Evolutionary conservation across 2,797 vertebrate species (phyloP).

Genomic region (Falco biarmicus): DNA sequence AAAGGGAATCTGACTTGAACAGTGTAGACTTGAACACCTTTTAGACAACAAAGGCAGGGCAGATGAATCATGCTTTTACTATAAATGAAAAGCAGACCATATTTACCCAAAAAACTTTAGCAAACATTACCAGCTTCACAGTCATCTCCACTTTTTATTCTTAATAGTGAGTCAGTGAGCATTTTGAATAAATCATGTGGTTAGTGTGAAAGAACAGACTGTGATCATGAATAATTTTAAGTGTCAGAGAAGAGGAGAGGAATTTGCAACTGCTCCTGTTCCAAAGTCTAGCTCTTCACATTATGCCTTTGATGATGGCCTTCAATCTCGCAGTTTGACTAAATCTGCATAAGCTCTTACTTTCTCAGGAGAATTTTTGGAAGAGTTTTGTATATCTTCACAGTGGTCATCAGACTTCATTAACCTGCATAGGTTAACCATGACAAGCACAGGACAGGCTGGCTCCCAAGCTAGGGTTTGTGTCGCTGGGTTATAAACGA

Average conservation of each 20-base stretch:
- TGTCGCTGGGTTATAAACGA: slow-evolving; percentile 65
- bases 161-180: slow-evolving; percentile 12
- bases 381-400: slow-evolving; percentile 62
- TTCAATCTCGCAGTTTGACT: neutral
- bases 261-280: neutral
- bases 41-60: neutral
- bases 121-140: slow-evolving; percentile 16
- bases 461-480: slow-evolving; percentile 74
- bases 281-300: neutral
- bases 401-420: slow-evolving; percentile 32
- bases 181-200: neutral
- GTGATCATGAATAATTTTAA: neutral
- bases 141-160: slow-evolving; percentile 6
- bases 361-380: slow-evolving; percentile 36
- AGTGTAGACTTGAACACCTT: neutral
- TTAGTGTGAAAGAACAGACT: neutral
- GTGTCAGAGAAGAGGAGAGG: neutral
- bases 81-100: slow-evolving; percentile 39
- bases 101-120: slow-evolving; percentile 11
- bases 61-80: neutral
- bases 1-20: neutral
- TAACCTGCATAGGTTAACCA: slow-evolving; percentile 73
- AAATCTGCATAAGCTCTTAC: slow-evolving; percentile 61
- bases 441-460: slow-evolving; percentile 69
- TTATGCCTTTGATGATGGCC: neutral